Evolutionary conservation across 1,140 invertebrate species (phyloP).

Genomic region (Conopomorpha cramerella): DNA sequence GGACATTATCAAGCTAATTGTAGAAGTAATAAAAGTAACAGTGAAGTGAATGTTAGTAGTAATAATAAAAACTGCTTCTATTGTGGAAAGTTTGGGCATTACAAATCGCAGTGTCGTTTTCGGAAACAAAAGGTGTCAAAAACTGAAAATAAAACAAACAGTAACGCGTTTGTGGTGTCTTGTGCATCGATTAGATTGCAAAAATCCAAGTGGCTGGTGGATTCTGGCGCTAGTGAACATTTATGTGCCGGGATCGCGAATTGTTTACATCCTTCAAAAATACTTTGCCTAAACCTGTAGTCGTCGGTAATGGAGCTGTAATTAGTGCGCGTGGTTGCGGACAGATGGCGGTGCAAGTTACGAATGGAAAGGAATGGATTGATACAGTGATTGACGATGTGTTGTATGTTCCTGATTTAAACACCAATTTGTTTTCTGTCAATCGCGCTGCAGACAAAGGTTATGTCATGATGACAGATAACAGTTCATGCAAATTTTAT

Average conservation of each 20-base stretch:
- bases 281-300: too few species aligned
- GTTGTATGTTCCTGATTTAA: slow-evolving; percentile 21
- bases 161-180: not conserved
- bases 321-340: slow-evolving; percentile 5
- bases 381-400: slow-evolving; percentile 17
- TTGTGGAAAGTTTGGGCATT: not conserved
- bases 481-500: too few species aligned
- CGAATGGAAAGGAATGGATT: slow-evolving; percentile 6
- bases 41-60: not conserved
- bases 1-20: not conserved
- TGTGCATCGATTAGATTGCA: not conserved
- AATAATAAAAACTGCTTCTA: not conserved
- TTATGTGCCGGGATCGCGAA: not conserved
- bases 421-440: slow-evolving; percentile 24
- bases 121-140: too few species aligned
- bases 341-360: slow-evolving; percentile 7
- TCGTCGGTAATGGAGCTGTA: too few species aligned
- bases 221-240: not conserved
- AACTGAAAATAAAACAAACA: too few species aligned
- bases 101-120: too few species aligned
- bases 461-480: slow-evolving; percentile 11
- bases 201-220: not conserved
- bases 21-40: not conserved
- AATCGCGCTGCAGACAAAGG: slow-evolving; percentile 13
- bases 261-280: not conserved